Conservation (phyloP, 2,888 invertebrate genomes). For the Deilephila elpenor region DNA sequence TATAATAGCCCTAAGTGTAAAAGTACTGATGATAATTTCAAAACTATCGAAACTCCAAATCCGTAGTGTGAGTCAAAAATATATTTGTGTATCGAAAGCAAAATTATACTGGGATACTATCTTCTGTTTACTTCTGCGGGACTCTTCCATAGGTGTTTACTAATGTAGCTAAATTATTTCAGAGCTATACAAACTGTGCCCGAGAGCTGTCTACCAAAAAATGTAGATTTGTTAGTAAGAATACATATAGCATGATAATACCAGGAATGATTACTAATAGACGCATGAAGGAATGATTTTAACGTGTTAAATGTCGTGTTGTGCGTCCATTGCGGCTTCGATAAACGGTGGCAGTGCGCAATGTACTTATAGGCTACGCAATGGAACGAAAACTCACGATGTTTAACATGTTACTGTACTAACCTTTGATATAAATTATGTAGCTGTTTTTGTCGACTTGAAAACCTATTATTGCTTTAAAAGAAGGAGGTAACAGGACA, state of each 20-base stretch:
- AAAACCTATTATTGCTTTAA: not conserved
- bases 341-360: not conserved
- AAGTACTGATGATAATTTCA: too few relatives aligned
- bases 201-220: slow-evolving; percentile 82
- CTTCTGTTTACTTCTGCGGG: not conserved
- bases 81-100: slow-evolving; percentile 1
- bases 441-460: slow-evolving; percentile 4
- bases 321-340: not conserved
- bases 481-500: too few relatives aligned
- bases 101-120: not conserved
- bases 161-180: slow-evolving; percentile 61
- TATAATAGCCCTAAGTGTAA: too few relatives aligned
- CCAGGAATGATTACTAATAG: slow-evolving; percentile 28
- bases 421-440: not conserved
- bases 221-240: slow-evolving; percentile 85
- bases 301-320: not conserved
- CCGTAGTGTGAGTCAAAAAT: not conserved
- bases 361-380: not conserved
- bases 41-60: too few relatives aligned
- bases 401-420: slow-evolving; percentile 7
- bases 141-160: slow-evolving; percentile 26
- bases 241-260: slow-evolving; percentile 65
- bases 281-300: slow-evolving; percentile 19
- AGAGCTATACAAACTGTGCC: slow-evolving; percentile 82
- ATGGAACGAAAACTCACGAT: not conserved